Evolutionary conservation across 2,113 vertebrate species (phyloP).

Genomic region (Acanthisitta chloris): DNA sequence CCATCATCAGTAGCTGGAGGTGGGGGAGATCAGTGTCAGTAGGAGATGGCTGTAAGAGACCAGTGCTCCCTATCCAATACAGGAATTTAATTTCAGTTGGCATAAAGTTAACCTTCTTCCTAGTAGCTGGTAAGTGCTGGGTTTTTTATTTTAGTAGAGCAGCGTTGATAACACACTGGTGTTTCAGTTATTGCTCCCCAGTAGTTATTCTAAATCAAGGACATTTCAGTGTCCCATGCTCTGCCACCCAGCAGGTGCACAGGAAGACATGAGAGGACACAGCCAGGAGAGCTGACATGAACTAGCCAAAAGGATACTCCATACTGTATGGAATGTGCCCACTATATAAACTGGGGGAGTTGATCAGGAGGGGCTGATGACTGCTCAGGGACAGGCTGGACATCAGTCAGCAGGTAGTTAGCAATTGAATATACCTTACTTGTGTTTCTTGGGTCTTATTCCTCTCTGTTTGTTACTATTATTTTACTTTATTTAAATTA

Average conservation of each 20-base stretch:
- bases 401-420: background rate
- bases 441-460: background rate
- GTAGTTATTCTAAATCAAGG: background rate
- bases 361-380: rapidly evolving
- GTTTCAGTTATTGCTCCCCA: background rate
- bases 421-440: background rate
- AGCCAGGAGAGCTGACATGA: background rate
- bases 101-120: background rate
- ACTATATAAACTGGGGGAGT: background rate
- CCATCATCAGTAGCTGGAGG: background rate
- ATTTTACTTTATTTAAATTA: background rate
- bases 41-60: background rate
- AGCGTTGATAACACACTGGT: background rate
- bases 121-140: background rate
- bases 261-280: background rate
- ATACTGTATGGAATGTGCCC: background rate
- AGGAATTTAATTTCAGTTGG: background rate
- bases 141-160: background rate
- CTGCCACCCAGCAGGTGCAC: background rate
- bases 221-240: background rate
- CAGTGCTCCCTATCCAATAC: rapidly evolving
- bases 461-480: background rate
- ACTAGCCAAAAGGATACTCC: background rate
- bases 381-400: background rate
- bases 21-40: no score